These are phyloP conservation scores for Porites rus DNA, from an alignment of 92 coral and sea anemone species.

Conservation along the genomic window DNA sequence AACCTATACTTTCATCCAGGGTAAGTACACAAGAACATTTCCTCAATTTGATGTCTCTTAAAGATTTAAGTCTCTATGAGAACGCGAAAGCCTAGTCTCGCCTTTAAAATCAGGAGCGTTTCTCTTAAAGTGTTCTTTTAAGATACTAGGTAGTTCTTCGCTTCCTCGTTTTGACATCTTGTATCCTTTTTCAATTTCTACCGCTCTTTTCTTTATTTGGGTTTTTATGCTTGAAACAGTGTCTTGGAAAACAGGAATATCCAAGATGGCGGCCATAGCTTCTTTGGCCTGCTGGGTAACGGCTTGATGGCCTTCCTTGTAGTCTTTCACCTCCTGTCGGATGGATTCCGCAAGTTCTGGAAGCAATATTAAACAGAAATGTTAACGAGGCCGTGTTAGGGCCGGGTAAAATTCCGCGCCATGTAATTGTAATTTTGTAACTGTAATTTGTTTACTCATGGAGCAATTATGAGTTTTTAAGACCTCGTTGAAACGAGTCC, in stretches of 20 bases:
- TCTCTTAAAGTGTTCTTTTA: constrained; percentile 93
- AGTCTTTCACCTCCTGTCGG: constrained; percentile 81
- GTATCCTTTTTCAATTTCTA: constrained; percentile 79
- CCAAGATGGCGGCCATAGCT: constrained; percentile 86
- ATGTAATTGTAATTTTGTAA: no score
- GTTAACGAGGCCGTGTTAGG: neutral
- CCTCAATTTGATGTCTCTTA: neutral
- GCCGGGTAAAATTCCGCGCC: neutral
- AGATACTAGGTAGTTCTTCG: constrained; percentile 84
- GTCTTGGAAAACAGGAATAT: constrained; percentile 84
- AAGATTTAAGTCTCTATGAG: constrained; percentile 51
- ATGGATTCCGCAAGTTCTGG: constrained; percentile 80
- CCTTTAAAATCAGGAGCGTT: constrained; percentile 70
- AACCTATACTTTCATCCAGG: no score
- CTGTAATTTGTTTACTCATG: no score
- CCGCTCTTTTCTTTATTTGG: constrained; percentile 86
- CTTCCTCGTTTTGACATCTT: constrained; percentile 76
- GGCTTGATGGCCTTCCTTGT: constrained; percentile 87
- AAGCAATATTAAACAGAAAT: neutral
- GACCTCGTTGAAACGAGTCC: no score
- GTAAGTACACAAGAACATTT: no score
- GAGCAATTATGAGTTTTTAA: no score
- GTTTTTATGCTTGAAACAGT: constrained; percentile 82
- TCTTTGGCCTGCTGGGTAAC: constrained; percentile 94
- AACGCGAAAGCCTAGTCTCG: constrained; percentile 43